Base-by-base conservation (phyloP, 2,797 vertebrate genomes). In the Macropodus opercularis region DNA sequence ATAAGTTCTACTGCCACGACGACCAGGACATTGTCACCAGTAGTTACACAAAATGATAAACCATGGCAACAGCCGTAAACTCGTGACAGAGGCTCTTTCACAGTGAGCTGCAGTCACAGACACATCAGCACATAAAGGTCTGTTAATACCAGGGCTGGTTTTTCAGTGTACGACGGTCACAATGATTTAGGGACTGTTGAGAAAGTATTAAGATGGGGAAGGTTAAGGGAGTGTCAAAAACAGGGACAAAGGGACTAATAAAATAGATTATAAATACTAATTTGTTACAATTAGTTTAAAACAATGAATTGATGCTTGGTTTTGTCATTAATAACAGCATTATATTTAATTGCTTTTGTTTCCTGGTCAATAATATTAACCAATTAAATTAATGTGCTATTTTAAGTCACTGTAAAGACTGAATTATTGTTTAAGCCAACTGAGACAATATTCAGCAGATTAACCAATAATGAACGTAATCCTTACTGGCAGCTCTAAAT, bases 21-120 rank as follows among this genome's bases (percentile, higher is more conserved):
- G 78, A 78, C 77, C 76, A 75, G 60, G 47, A 42, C 62, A 57
- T 66, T 72, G 72, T 51, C 69, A 69, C 75, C 82, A 77, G 84
- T 86, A 86, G 26, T 35, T 41, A 76, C 66, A 76, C 59, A 62
- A 80, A 85, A 51, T 34, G 66, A 58, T 59, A 59, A 65, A 71
- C 71, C 60, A 44, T 15, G 8, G 51, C 71, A 47, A 26, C 55
- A 40, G 40, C 26, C 67, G 64, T 68, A 77, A 83, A 80, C 67
- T 69, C 3, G 23, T 3, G 36, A 18, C 24, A 5, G 51, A 7
- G 39, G 31, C 52, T 64, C 36, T 66, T 53, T 66, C 71, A 68
- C 24, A 12, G 62, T 6, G 23, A 32, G 22, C 21, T 58, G 41
- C 64, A 44, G 54, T 44, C 2, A 11, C 34, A 21, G 2, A 43